Evolutionary conservation across 2,797 vertebrate genomes (phyloP).

Genomic region (Anomalospiza imberbis): DNA sequence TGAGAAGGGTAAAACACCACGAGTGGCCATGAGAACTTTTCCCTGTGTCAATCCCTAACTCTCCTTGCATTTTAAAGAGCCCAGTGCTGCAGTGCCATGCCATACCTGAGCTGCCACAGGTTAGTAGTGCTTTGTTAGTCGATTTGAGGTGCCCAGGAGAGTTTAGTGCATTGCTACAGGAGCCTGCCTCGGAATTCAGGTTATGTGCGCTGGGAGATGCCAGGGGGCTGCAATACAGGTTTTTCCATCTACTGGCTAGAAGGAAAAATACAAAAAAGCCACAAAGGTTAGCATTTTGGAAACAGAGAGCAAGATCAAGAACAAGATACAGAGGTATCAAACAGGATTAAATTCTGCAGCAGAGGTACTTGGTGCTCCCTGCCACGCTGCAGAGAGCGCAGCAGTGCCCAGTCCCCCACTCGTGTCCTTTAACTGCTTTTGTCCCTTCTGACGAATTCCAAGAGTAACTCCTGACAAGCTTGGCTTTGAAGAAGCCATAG

Average conservation of each 20-base stretch:
- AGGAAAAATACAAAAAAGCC: constrained; percentile 71
- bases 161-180: constrained; percentile 83
- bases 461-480: background rate
- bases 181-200: constrained; percentile 78
- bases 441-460: background rate
- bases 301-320: background rate
- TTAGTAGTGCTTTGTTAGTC: constrained; percentile 98
- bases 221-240: constrained; percentile 89
- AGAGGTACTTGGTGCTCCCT: background rate
- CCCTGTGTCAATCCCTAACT: background rate
- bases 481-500: background rate
- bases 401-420: background rate
- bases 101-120: constrained; percentile 96
- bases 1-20: background rate
- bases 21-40: background rate
- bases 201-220: constrained; percentile 74
- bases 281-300: constrained; percentile 8
- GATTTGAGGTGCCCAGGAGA: constrained; percentile 96
- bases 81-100: constrained; percentile 71
- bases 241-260: constrained; percentile 90
- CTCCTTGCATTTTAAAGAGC: constrained; percentile 5
- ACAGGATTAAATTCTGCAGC: background rate
- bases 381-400: background rate
- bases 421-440: background rate
- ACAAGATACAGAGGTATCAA: background rate